Evolutionary conservation across 2,113 vertebrate genomes (phyloP).

Genomic region (Myxocyprinus asiaticus): DNA sequence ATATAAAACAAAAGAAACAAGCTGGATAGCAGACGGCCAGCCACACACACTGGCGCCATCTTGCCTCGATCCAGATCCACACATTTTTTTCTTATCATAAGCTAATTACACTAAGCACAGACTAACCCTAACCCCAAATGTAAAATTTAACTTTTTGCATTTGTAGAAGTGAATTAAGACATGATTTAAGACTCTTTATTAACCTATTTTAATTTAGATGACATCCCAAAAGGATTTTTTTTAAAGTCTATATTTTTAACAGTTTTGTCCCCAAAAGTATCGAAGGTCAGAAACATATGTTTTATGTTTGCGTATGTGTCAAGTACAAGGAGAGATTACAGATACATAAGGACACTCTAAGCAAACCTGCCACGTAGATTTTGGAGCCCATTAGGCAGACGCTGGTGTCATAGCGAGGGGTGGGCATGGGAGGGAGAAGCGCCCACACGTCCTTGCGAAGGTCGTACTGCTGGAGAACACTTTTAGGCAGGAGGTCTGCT

Average conservation of each 20-base stretch:
- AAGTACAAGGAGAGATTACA: constrained; percentile 32
- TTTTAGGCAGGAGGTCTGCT: constrained; percentile 87
- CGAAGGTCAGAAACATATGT: constrained; percentile 11
- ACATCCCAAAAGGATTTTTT: background rate
- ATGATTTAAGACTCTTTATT: too few relatives aligned
- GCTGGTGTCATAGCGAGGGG: constrained; percentile 88
- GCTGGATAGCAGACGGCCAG: too few relatives aligned
- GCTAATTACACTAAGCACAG: too few relatives aligned
- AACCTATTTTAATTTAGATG: background rate
- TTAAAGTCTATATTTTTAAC: background rate
- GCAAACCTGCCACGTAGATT: constrained; percentile 89
- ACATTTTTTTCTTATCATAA: too few relatives aligned
- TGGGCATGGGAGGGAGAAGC: constrained; percentile 90
- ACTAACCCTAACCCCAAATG: too few relatives aligned
- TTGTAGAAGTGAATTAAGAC: background rate
- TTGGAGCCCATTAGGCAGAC: constrained; percentile 85
- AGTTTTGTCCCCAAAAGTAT: background rate
- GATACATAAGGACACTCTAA: constrained; percentile 7
- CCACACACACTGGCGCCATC: too few relatives aligned
- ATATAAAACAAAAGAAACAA: too few relatives aligned
- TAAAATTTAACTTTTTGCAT: background rate
- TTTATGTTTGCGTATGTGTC: background rate
- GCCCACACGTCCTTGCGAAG: constrained; percentile 95
- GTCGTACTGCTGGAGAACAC: constrained; percentile 93
- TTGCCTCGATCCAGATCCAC: too few relatives aligned